Evolutionary conservation across 1,140 invertebrate species (phyloP).

Genomic region (Gerris buenoi): DNA sequence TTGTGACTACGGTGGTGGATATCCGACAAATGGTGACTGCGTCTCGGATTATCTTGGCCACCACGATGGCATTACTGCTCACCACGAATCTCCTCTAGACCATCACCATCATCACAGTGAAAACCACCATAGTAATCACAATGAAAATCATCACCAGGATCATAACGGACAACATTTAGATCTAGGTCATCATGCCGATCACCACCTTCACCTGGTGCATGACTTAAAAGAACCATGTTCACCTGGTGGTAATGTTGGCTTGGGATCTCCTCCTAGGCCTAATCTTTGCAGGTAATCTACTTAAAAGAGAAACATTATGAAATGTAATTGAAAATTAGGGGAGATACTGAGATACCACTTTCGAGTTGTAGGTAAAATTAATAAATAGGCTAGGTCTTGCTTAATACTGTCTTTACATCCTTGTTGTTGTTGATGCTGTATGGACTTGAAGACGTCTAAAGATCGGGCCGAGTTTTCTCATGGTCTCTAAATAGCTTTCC

Average conservation of each 20-base stretch:
- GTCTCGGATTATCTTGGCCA: background rate
- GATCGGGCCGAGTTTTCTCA: too few species aligned
- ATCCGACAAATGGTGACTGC: background rate
- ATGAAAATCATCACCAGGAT: too few species aligned
- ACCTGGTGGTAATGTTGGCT: background rate
- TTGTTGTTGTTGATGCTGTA: too few species aligned
- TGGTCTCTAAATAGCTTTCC: too few species aligned
- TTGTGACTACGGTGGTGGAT: background rate
- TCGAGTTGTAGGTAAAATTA: too few species aligned
- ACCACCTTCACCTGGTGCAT: background rate
- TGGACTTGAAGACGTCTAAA: too few species aligned
- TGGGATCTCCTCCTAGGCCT: conserved; percentile 51
- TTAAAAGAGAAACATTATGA: too few species aligned
- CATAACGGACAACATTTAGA: background rate
- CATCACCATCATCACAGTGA: background rate
- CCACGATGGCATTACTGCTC: background rate
- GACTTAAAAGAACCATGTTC: background rate
- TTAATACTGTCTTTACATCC: too few species aligned
- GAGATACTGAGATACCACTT: too few species aligned
- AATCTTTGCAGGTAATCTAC: conserved; percentile 59
- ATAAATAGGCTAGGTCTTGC: too few species aligned
- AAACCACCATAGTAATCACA: too few species aligned
- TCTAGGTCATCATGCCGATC: background rate
- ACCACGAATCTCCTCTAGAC: background rate
- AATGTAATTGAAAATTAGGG: too few species aligned